Evolutionary conservation across 2,888 invertebrate genomes (phyloP).

Genomic region (Rhingia campestris): DNA sequence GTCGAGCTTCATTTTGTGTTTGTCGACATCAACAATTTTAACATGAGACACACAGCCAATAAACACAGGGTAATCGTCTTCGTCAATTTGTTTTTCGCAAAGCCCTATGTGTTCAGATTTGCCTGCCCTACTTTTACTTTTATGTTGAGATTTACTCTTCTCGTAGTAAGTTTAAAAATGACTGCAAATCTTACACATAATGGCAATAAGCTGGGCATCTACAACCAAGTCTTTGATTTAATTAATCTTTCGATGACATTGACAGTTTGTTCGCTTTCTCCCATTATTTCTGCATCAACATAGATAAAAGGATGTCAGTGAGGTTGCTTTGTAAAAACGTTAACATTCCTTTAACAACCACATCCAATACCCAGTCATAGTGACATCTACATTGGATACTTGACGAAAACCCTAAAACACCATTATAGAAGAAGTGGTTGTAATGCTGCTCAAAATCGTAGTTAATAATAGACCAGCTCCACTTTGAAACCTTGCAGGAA

Average conservation of each 20-base stretch:
- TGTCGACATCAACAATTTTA: neutral
- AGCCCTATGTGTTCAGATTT: too few relatives aligned
- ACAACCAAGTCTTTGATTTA: conserved; percentile 4
- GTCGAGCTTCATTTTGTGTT: conserved; percentile 3
- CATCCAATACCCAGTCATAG: too few relatives aligned
- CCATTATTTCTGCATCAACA: conserved; percentile 3
- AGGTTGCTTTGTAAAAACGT: too few relatives aligned
- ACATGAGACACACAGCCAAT: conserved; percentile 5
- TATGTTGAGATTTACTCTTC: neutral
- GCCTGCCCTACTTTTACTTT: neutral
- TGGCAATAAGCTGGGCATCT: conserved; percentile 21
- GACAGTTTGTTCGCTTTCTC: conserved; percentile 12
- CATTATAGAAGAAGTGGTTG: too few relatives aligned
- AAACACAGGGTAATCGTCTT: neutral
- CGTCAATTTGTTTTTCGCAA: neutral
- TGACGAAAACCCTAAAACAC: too few relatives aligned
- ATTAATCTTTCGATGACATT: conserved; percentile 3
- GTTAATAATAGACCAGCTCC: too few relatives aligned
- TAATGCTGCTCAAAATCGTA: too few relatives aligned
- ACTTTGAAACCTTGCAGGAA: too few relatives aligned
- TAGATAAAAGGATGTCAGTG: too few relatives aligned
- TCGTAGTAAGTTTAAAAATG: conserved; percentile 8
- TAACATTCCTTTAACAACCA: too few relatives aligned
- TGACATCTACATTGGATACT: too few relatives aligned
- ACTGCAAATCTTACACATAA: conserved; percentile 12